A percentile compares a stretch with the other conserved stretches of the same genome.
Conservation (phyloP, 2,797 vertebrate species). For the Pelochelys cantorii region DNA sequence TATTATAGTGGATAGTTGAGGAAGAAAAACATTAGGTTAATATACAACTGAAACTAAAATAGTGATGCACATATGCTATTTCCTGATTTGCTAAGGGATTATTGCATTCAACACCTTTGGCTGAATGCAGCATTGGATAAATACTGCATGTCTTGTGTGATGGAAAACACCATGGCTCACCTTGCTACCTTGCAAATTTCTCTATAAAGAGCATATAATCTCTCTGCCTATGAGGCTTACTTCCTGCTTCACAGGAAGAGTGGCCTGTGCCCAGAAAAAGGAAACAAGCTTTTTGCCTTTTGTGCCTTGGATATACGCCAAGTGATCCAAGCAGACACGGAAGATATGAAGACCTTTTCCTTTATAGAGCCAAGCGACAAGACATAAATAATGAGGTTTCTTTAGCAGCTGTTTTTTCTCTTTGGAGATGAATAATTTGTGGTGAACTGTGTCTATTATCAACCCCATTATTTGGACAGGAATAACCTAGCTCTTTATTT, state of each 20-base stretch:
- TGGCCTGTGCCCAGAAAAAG: background rate
- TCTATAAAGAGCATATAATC: background rate
- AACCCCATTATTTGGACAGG: background rate
- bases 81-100: conserved; percentile 25
- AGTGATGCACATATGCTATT: background rate
- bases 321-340: background rate
- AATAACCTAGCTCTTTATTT: background rate
- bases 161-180: background rate
- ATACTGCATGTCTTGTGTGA: background rate
- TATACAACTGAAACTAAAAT: conserved; percentile 44
- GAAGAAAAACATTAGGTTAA: conserved; percentile 47
- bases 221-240: background rate
- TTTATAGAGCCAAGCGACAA: background rate
- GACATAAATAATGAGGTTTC: background rate
- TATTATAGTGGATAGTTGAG: conserved; percentile 16
- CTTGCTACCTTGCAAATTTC: background rate
- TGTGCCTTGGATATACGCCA: accelerated
- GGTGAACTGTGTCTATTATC: background rate
- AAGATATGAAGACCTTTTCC: background rate
- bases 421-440: background rate
- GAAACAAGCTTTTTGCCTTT: background rate
- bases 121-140: background rate
- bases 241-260: background rate
- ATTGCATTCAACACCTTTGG: background rate
- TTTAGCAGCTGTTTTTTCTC: conserved; percentile 1